A percentile compares a stretch with the other conserved stretches of the same genome.
These are phyloP conservation scores for Pteria penguin DNA, from an alignment of 2,888 invertebrate species.

Conservation along the genomic window DNA sequence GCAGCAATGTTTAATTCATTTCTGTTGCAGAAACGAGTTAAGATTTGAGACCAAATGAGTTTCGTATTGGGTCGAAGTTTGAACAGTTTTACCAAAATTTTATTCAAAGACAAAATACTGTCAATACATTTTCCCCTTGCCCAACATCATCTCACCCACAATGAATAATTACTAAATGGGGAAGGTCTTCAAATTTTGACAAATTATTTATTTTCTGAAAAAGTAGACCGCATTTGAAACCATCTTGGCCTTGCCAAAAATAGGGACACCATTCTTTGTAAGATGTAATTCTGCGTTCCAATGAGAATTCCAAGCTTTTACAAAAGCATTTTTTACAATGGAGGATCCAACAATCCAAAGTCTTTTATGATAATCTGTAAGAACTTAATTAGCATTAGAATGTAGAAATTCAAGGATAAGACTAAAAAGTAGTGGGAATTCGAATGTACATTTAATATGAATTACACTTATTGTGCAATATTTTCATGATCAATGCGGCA, in stretches of 20 bases:
- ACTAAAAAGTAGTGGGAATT: background rate
- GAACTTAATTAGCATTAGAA: background rate
- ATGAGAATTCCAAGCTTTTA: background rate
- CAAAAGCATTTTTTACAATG: constrained; percentile 1
- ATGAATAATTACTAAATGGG: background rate
- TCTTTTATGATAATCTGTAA: background rate
- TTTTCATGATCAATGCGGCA: background rate
- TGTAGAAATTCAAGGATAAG: background rate
- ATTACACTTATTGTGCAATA: background rate
- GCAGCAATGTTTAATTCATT: background rate
- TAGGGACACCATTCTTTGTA: background rate
- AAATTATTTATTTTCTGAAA: background rate
- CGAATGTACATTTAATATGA: background rate
- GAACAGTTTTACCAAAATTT: background rate
- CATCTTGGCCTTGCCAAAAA: constrained; percentile 7
- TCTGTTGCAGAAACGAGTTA: constrained; percentile 4
- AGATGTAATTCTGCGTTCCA: background rate
- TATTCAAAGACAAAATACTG: background rate
- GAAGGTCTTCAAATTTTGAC: background rate
- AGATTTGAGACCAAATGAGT: constrained; percentile 20
- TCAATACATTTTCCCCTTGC: background rate
- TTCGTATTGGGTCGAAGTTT: background rate
- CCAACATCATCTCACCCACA: constrained; percentile 8
- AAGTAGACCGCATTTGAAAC: background rate
- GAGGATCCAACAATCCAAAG: constrained; percentile 13